Base-by-base conservation (phyloP, 1,140 invertebrate genomes). In the Lepidurus packardi region DNA sequence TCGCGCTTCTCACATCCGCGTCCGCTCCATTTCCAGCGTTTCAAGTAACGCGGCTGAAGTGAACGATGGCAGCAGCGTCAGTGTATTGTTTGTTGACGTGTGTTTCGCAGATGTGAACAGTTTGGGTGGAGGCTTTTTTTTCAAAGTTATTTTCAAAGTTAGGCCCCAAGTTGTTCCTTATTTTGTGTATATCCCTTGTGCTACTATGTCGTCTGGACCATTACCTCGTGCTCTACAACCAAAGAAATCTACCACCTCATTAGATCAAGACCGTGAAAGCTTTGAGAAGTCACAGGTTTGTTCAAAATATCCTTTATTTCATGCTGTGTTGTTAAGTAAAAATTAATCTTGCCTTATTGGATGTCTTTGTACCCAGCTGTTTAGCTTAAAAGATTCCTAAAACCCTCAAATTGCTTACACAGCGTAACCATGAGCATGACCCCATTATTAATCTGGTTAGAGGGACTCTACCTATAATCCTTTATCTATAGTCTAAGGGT, bases 261-360 rank as follows among this genome's bases (percentile, higher is more conserved):
- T 77, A 74, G 78, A 77, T 73, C 75, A 74, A 75, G 79, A 80
- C 79, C 53, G 76, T 16, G 80, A 81, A 78, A 78, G 78, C 45
- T 82, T 81, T 75, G 80, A 79, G 76, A 80, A 78, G 77, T 43
- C 78, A 53, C 80, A 82, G 76, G 80, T 81, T 77, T 4, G 77
- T 42, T 44, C n/a, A n/a, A 8, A 78, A 21, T n/a, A 41, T 41
- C 9, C 34, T 34, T 77, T 43, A 7, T 42, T 76, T 78, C 9
- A 77, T 24, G 43, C 25, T n/a, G 11, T n/a, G 74, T 21, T 78
- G 11, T 75, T n/a, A 6, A 8, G 74, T 75, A 76, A 13, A 1
- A 13, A 13, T 16, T 43, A 65, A 74, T 34, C 34, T 34, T 4
- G 34, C 34, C 34, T 34, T 34, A 34, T 34, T 34, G 34, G 3